Evolutionary conservation across 2,888 invertebrate genomes (phyloP).

Genomic region (Saturnia japonica): DNA sequence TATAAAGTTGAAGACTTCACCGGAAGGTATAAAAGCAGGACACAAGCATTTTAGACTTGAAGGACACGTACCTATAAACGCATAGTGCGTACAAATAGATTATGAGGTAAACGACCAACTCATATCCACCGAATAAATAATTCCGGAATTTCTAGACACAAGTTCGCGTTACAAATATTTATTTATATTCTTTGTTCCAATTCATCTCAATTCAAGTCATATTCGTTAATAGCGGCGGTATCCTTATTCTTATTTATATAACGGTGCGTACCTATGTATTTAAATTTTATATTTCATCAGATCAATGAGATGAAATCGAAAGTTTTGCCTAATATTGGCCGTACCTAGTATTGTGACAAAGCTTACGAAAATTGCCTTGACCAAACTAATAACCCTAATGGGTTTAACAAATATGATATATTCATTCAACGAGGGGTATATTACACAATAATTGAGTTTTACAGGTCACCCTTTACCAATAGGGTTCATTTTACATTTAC

Average conservation of each 20-base stretch:
- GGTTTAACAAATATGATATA: slow-evolving; percentile 74
- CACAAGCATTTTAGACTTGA: slow-evolving; percentile 58
- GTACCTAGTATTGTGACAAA: slow-evolving; percentile 51
- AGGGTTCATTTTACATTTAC: slow-evolving; percentile 34
- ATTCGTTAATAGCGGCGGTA: slow-evolving; percentile 21
- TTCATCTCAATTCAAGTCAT: slow-evolving; percentile 34
- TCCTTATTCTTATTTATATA: slow-evolving; percentile 15
- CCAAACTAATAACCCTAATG: slow-evolving; percentile 68
- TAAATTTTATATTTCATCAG: slow-evolving; percentile 17
- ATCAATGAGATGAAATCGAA: slow-evolving; percentile 35
- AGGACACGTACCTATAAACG: slow-evolving; percentile 66
- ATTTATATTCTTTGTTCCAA: slow-evolving; percentile 39
- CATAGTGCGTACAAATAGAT: slow-evolving; percentile 64
- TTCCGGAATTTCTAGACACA: slow-evolving; percentile 29
- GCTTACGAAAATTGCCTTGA: slow-evolving; percentile 74
- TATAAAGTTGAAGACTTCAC: slow-evolving; percentile 34
- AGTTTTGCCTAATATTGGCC: slow-evolving; percentile 40
- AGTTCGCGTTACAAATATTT: slow-evolving; percentile 19
- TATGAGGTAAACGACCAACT: slow-evolving; percentile 42
- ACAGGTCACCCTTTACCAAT: slow-evolving; percentile 37
- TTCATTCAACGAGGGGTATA: slow-evolving; percentile 61
- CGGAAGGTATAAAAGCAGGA: slow-evolving; percentile 28
- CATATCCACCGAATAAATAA: slow-evolving; percentile 44
- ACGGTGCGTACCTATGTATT: not conserved
- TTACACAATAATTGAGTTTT: slow-evolving; percentile 65